Evolutionary conservation across 2,113 vertebrate genomes (phyloP).

Genomic region (Leptodactylus fuscus): DNA sequence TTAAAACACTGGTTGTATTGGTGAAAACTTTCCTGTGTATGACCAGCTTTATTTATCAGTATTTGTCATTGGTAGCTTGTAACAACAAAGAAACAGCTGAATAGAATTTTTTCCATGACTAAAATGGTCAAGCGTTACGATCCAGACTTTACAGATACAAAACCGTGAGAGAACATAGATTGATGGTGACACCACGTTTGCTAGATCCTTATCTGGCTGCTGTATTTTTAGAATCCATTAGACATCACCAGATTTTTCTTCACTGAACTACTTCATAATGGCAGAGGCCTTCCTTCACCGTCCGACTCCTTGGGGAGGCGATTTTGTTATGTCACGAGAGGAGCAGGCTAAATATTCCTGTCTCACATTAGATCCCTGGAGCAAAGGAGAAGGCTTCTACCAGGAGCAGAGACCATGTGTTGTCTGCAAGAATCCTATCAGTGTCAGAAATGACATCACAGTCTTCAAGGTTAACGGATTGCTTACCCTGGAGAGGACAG

Average conservation of each 20-base stretch:
- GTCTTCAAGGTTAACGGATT: conserved; percentile 41
- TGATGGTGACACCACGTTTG: no score
- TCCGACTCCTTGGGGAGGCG: not conserved
- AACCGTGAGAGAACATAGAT: no score
- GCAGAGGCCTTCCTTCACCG: not conserved
- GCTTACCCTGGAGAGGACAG: not conserved
- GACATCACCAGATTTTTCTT: not conserved
- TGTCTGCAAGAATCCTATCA: conserved; percentile 41
- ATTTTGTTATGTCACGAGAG: conserved; percentile 26
- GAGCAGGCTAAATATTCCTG: conserved; percentile 33
- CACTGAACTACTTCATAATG: not conserved
- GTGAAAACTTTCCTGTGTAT: no score
- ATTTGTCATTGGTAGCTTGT: no score
- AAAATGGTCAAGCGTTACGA: no score
- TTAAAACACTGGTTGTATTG: no score
- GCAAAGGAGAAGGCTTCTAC: conserved; percentile 22
- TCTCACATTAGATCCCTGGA: conserved; percentile 31
- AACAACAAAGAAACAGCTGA: no score
- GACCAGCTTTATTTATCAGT: no score
- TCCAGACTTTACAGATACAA: no score
- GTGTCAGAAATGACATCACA: conserved; percentile 50
- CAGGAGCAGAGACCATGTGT: conserved; percentile 13
- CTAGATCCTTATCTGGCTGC: not conserved
- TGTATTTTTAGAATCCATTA: not conserved
- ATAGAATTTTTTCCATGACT: no score